These are phyloP conservation scores for Cuniculus paca DNA, from an alignment of 2,797 vertebrate species.

Conservation along the genomic window DNA sequence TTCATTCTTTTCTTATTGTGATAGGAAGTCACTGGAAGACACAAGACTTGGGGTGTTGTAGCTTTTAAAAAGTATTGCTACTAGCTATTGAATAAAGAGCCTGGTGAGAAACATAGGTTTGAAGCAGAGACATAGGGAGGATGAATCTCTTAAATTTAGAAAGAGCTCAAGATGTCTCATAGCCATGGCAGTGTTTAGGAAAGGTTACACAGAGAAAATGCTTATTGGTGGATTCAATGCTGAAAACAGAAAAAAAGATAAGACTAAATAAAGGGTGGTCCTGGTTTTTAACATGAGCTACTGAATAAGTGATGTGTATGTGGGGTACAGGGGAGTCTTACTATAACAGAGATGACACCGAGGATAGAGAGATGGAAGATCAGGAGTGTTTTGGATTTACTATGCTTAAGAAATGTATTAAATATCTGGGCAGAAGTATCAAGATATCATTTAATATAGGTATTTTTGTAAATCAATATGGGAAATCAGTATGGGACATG, in stretches of 20 bases:
- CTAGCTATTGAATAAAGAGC: background rate
- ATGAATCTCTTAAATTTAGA: background rate
- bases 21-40: background rate
- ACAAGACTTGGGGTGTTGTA: background rate
- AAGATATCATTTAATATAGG: background rate
- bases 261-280: background rate
- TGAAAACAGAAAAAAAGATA: too few relatives aligned
- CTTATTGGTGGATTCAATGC: background rate
- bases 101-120: background rate
- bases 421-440: background rate
- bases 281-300: background rate
- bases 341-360: background rate
- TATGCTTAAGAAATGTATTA: background rate
- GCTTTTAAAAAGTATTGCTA: background rate
- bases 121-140: background rate
- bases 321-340: rapidly evolving
- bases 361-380: background rate
- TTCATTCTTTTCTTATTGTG: background rate
- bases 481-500: background rate
- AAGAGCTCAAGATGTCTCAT: background rate
- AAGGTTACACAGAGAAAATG: background rate
- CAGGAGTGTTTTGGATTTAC: background rate
- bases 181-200: background rate
- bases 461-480: background rate
- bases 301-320: background rate